phyloP scores from a whole-genome alignment of 2,113 vertebrate genomes.

The Phrynosoma platyrhinos region DNA sequence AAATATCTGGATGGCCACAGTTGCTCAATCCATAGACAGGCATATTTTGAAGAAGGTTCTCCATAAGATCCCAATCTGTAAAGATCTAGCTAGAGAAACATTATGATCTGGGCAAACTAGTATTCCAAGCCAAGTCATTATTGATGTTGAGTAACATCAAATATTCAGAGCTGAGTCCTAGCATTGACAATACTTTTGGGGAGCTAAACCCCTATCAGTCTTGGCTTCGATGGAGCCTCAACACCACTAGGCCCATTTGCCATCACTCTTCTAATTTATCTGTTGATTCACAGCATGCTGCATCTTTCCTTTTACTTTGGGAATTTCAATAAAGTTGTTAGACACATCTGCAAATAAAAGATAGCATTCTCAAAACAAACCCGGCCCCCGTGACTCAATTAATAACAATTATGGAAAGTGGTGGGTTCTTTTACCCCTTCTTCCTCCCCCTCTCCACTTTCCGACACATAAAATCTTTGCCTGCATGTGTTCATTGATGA shows the following conservation, averaged over 20 bases:
- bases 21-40: neutral
- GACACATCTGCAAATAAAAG: constrained; percentile 26
- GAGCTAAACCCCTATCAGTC: neutral
- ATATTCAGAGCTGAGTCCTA: neutral
- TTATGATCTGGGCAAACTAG: neutral
- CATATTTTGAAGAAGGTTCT: neutral
- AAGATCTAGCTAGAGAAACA: too few species aligned
- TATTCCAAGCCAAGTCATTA: neutral
- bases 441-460: too few species aligned
- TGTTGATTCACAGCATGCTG: neutral
- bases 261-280: neutral
- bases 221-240: neutral
- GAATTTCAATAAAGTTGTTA: neutral
- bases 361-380: neutral
- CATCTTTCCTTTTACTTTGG: neutral
- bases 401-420: constrained; percentile 47
- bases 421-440: neutral
- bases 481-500: constrained; percentile 42
- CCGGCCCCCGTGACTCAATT: constrained; percentile 24
- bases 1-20: too few species aligned
- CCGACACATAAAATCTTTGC: neutral
- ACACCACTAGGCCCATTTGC: neutral
- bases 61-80: too few species aligned
- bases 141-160: neutral
- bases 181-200: neutral